Percentiles rank a stretch among this genome's conserved stretches.
phyloP scores from a whole-genome alignment of 1,140 invertebrate genomes.

The Akabosia matsudoensis region DNA sequence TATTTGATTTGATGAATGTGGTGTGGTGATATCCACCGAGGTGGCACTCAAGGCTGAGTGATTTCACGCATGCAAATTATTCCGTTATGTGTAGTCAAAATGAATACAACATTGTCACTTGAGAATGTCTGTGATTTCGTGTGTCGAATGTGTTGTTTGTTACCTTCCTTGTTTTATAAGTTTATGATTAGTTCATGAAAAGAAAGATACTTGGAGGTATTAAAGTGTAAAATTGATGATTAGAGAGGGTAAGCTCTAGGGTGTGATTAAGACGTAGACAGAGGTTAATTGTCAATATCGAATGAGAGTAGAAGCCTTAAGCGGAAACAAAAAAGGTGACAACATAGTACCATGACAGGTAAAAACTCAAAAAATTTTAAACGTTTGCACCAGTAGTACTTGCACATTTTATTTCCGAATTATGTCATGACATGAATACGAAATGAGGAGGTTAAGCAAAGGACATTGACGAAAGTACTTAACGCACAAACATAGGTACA shows the following conservation, averaged over 20 bases:
- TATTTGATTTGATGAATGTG: not conserved
- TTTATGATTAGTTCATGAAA: too few species aligned
- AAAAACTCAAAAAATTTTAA: too few species aligned
- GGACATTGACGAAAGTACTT: too few species aligned
- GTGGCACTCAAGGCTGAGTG: slow-evolving; percentile 13
- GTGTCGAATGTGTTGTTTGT: too few species aligned
- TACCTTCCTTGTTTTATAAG: not conserved
- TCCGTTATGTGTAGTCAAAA: not conserved
- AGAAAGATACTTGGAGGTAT: not conserved
- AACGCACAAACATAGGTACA: too few species aligned
- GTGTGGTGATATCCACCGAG: not conserved
- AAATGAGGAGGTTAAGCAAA: too few species aligned
- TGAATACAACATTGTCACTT: not conserved
- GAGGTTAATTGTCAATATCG: not conserved
- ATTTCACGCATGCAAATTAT: slow-evolving; percentile 23
- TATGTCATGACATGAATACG: too few species aligned
- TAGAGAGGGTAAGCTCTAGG: not conserved
- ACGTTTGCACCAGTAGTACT: too few species aligned
- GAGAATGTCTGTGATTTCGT: too few species aligned
- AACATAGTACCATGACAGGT: too few species aligned
- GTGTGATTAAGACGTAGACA: too few species aligned
- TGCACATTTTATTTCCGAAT: too few species aligned
- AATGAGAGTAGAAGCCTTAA: slow-evolving; percentile 5
- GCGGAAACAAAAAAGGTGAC: not conserved
- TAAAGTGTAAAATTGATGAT: not conserved